phyloP scores from a whole-genome alignment of 2,888 invertebrate genomes.

The Drosophila atripex region DNA sequence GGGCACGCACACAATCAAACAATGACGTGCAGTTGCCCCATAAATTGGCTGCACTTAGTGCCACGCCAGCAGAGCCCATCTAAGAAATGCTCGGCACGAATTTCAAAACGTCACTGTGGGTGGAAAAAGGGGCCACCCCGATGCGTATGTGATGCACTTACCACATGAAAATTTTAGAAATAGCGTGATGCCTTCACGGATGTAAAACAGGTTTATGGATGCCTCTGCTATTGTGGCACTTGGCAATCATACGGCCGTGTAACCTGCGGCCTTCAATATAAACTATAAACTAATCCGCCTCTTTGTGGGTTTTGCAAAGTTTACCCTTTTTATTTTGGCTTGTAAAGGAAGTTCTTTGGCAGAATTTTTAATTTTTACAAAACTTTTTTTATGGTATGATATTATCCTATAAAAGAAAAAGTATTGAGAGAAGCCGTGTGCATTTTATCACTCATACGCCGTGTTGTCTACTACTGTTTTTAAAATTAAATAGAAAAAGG shows the following conservation, averaged over 20 bases:
- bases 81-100: constrained; percentile 39
- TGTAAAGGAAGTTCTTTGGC: background rate
- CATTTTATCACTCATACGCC: background rate
- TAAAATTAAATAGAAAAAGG: background rate
- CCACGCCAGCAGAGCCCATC: constrained; percentile 7
- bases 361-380: background rate
- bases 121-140: constrained; percentile 3
- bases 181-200: constrained; percentile 6
- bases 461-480: background rate
- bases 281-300: background rate
- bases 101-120: constrained; percentile 29
- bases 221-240: background rate
- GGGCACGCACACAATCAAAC: constrained; percentile 60
- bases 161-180: constrained; percentile 21
- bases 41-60: constrained; percentile 58
- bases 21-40: constrained; percentile 65
- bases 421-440: background rate
- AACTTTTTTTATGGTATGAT: background rate
- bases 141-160: constrained; percentile 32
- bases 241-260: constrained; percentile 4
- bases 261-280: constrained; percentile 1
- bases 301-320: background rate
- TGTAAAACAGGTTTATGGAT: constrained; percentile 18
- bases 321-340: background rate
- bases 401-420: background rate